These are phyloP conservation scores for Ctenoplectra terminalis DNA, from an alignment of 1,140 invertebrate genomes.

Conservation along the genomic window DNA sequence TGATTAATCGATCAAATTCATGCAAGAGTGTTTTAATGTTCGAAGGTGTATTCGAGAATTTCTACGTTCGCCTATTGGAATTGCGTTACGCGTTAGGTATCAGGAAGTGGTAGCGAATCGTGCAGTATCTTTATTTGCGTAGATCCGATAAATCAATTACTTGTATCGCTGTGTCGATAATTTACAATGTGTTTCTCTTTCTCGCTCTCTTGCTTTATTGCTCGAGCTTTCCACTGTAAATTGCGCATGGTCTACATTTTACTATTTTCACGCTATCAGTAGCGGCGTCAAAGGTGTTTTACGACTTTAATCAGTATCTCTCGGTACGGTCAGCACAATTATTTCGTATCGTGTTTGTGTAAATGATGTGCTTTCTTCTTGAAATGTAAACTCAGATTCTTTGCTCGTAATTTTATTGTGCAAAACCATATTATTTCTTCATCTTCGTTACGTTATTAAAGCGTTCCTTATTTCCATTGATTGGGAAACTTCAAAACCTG, in stretches of 20 bases:
- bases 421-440: neutral
- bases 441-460: too few species aligned
- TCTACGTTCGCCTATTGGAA: neutral
- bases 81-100: constrained; percentile 19
- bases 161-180: constrained; percentile 39
- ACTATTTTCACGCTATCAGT: constrained; percentile 32
- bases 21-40: neutral
- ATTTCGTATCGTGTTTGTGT: neutral
- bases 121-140: constrained; percentile 40
- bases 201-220: constrained; percentile 13
- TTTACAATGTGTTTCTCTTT: constrained; percentile 21
- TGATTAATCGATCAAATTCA: neutral
- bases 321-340: constrained; percentile 1
- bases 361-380: neutral
- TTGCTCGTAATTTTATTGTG: neutral
- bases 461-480: too few species aligned
- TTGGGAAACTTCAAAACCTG: neutral
- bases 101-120: constrained; percentile 25
- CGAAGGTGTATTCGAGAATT: neutral
- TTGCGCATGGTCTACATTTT: constrained; percentile 9
- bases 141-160: constrained; percentile 46
- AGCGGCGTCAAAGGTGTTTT: constrained; percentile 36
- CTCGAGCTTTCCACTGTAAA: constrained; percentile 19
- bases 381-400: neutral
- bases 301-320: constrained; percentile 37